Percentiles rank a stretch among this genome's conserved stretches.
phyloP scores from a whole-genome alignment of 1,140 invertebrate genomes.

The Gonioctena quinquepunctata region DNA sequence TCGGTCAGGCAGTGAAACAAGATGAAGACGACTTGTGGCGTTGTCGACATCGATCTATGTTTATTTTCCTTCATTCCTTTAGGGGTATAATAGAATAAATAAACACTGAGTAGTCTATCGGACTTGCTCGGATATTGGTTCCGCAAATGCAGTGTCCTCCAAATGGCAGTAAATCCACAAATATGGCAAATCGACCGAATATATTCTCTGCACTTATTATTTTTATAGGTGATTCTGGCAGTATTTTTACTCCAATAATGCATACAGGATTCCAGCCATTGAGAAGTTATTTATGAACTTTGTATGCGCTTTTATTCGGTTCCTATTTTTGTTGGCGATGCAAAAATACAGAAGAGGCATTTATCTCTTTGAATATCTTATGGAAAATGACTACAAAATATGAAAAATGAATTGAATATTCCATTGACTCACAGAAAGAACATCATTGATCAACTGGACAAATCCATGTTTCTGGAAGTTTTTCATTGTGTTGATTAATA shows the following conservation, averaged over 20 bases:
- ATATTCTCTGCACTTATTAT: slow-evolving; percentile 4
- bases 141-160: slow-evolving; percentile 2
- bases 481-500: too few species aligned
- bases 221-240: slow-evolving; percentile 12
- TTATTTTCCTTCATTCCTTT: not conserved
- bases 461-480: too few species aligned
- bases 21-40: not conserved
- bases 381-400: too few species aligned
- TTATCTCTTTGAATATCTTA: not conserved
- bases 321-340: not conserved
- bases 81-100: not conserved
- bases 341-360: not conserved
- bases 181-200: slow-evolving; percentile 15
- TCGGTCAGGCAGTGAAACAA: not conserved
- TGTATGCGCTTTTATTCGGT: slow-evolving; percentile 6
- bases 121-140: not conserved
- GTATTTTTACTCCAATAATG: slow-evolving; percentile 5
- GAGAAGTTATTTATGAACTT: not conserved
- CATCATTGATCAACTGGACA: too few species aligned
- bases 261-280: not conserved
- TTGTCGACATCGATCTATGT: not conserved
- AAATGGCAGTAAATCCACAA: slow-evolving; percentile 4
- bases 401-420: too few species aligned
- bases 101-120: not conserved
- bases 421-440: too few species aligned